Percentiles rank a stretch among this genome's conserved stretches.
Evolutionary conservation across 2,797 vertebrate genomes (phyloP).

Genomic region (Margarornis squamiger): DNA sequence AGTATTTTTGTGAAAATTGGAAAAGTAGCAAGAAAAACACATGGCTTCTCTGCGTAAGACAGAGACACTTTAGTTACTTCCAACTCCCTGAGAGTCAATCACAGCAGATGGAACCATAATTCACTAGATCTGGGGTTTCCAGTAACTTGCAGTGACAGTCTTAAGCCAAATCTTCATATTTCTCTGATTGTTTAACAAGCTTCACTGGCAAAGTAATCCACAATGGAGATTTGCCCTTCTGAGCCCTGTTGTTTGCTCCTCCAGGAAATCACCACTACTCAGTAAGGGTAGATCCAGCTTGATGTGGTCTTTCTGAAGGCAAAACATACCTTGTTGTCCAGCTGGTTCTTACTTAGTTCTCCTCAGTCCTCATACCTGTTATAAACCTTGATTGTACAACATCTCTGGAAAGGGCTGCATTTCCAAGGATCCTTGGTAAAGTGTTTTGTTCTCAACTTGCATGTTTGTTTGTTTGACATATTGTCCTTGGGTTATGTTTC

Average conservation of each 20-base stretch:
- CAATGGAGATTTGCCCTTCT: background rate
- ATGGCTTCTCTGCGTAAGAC: background rate
- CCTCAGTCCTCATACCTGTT: background rate
- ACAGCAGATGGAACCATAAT: slow-evolving; percentile 11
- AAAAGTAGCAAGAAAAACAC: background rate
- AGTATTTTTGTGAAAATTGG: background rate
- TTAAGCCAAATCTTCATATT: background rate
- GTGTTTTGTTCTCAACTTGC: background rate
- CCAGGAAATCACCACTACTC: background rate
- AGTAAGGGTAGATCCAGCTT: background rate
- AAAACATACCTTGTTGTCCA: background rate
- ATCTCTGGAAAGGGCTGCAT: background rate
- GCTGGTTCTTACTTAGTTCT: background rate
- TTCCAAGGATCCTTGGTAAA: background rate
- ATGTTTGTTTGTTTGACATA: background rate
- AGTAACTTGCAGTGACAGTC: background rate
- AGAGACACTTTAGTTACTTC: background rate
- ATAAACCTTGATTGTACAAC: background rate
- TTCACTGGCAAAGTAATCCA: background rate
- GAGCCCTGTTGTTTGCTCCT: background rate
- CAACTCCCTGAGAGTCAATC: background rate
- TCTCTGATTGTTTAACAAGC: background rate
- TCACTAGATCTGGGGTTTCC: background rate
- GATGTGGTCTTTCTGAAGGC: background rate
- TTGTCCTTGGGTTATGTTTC: background rate